A percentile compares a stretch with the other conserved stretches of the same genome.
Conservation (phyloP, 2,888 invertebrate genomes). For the Andrena bucephala region DNA sequence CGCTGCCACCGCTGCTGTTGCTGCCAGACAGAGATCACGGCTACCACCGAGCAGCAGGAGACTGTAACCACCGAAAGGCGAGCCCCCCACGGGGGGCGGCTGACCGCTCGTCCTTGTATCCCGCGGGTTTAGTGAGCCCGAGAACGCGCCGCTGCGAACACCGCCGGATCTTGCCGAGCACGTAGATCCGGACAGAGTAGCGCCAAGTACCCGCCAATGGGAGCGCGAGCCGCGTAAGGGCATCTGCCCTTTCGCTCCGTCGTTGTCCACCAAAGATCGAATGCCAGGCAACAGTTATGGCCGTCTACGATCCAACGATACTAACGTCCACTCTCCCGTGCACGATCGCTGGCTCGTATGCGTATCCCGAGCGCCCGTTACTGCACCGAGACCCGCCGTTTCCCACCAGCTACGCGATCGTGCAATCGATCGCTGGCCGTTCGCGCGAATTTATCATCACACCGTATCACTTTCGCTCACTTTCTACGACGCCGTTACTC, state of each 20-base stretch:
- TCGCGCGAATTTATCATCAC: constrained; percentile 40
- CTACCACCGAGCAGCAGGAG: constrained; percentile 12
- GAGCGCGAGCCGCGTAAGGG: constrained; percentile 59
- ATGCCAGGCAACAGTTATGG: constrained; percentile 62
- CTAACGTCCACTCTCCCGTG: not conserved
- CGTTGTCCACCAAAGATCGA: constrained; percentile 50
- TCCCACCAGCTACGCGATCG: not conserved
- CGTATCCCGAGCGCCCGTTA: not conserved
- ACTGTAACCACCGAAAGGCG: constrained; percentile 15
- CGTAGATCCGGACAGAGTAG: constrained; percentile 59
- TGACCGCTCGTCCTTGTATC: constrained; percentile 45
- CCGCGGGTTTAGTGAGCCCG: constrained; percentile 5
- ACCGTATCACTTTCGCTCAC: constrained; percentile 56
- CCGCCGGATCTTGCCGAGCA: constrained; percentile 48
- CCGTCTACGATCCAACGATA: constrained; percentile 42
- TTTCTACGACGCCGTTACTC: constrained; percentile 43
- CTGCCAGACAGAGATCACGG: constrained; percentile 43
- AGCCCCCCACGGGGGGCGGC: constrained; percentile 48
- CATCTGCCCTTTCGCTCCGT: constrained; percentile 67
- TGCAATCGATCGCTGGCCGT: constrained; percentile 6
- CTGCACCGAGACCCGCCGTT: not conserved
- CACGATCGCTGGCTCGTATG: constrained; percentile 6
- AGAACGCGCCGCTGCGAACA: not conserved
- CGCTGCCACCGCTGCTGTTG: constrained; percentile 42
- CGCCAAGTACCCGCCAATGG: constrained; percentile 56